Percentiles rank a stretch among this genome's conserved stretches.
Conservation (phyloP, 2,888 invertebrate species). For the Notodonta ziczac region DNA sequence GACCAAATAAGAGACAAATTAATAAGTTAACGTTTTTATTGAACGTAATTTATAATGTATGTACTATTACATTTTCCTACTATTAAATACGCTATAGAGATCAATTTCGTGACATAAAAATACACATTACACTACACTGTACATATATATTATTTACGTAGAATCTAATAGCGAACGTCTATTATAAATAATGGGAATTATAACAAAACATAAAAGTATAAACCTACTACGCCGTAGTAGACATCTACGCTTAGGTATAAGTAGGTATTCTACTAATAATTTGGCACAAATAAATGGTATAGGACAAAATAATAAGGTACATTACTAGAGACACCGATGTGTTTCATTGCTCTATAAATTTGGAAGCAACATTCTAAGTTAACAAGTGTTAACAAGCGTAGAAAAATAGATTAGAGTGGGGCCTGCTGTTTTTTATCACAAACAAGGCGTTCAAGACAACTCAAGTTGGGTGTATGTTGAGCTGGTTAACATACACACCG, state of each 20-base stretch:
- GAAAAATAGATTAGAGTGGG: constrained; percentile 50
- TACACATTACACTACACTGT: constrained; percentile 57
- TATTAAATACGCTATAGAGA: constrained; percentile 61
- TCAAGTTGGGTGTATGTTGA: constrained; percentile 45
- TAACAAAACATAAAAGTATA: constrained; percentile 31
- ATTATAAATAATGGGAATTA: constrained; percentile 33
- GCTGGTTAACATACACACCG: constrained; percentile 61
- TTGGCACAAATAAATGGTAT: constrained; percentile 39
- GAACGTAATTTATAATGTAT: constrained; percentile 74
- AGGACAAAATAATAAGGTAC: constrained; percentile 13
- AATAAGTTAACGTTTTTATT: constrained; percentile 80
- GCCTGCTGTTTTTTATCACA: constrained; percentile 37
- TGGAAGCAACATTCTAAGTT: constrained; percentile 36
- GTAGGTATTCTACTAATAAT: constrained; percentile 23
- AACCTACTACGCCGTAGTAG: constrained; percentile 17
- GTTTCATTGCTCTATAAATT: constrained; percentile 15
- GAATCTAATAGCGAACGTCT: constrained; percentile 46
- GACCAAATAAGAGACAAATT: constrained; percentile 45
- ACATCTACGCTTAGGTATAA: constrained; percentile 12
- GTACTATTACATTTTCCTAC: constrained; percentile 74
- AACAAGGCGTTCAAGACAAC: constrained; percentile 45
- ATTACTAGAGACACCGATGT: constrained; percentile 26
- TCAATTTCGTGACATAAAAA: constrained; percentile 58
- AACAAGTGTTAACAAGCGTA: constrained; percentile 58
- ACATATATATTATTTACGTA: constrained; percentile 52